Evolutionary conservation across 92 coral and sea anemone species (phyloP).

Genomic region (Epizoanthus ramosus): DNA sequence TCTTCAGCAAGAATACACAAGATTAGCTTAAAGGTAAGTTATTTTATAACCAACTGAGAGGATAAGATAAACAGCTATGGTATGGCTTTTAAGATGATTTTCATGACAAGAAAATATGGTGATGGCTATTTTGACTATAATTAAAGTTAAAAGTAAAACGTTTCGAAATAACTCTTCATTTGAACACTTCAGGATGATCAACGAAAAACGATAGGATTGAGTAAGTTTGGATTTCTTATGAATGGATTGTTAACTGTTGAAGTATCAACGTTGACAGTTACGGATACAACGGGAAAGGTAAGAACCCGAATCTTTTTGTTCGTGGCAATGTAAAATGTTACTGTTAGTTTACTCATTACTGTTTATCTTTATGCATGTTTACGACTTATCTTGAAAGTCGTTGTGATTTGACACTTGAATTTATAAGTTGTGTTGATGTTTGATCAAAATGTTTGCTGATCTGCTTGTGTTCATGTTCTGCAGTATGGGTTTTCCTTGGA

Average conservation of each 20-base stretch:
- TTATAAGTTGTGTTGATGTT: neutral
- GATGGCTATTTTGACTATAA: neutral
- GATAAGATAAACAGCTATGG: neutral
- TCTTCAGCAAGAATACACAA: conserved; percentile 45
- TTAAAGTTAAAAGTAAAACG: too few relatives aligned
- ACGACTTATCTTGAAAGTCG: neutral
- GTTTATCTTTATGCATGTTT: neutral
- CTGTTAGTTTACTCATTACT: conserved; percentile 5
- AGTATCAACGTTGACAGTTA: conserved; percentile 56
- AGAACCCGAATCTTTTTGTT: neutral
- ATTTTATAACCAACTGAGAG: neutral
- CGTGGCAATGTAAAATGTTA: too few relatives aligned
- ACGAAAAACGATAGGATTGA: conserved; percentile 78
- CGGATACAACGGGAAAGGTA: conserved; percentile 22
- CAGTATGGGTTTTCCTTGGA: conserved; percentile 95
- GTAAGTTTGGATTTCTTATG: conserved; percentile 85
- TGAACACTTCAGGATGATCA: conserved; percentile 65
- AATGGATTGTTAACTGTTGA: conserved; percentile 73
- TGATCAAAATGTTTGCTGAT: neutral
- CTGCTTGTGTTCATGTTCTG: conserved; percentile 17
- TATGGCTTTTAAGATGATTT: neutral
- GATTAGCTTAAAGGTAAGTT: conserved; percentile 49
- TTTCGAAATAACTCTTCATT: conserved; percentile 18
- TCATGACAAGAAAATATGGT: neutral
- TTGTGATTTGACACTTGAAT: neutral